A percentile compares a stretch with the other conserved stretches of the same genome.
Conservation (phyloP, 2,113 vertebrate genomes). For the Dolichallabes microphthalmus region DNA sequence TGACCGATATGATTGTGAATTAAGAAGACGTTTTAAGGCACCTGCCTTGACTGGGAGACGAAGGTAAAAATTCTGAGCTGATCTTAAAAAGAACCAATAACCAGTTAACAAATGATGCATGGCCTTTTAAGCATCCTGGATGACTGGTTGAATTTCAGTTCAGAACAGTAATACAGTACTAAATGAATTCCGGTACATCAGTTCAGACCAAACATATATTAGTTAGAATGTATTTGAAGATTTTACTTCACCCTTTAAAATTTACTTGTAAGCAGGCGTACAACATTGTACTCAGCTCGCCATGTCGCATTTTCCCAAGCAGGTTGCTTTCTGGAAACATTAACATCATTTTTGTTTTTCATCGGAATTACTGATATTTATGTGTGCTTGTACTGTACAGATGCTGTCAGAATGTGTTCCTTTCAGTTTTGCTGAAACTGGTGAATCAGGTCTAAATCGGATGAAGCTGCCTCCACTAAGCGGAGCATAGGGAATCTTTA, state of each 20-base stretch:
- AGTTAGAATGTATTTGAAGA: background rate
- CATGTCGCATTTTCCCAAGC: background rate
- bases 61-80: background rate
- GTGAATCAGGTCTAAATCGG: conserved; percentile 14
- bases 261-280: background rate
- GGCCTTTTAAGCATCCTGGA: background rate
- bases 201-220: background rate
- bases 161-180: no score
- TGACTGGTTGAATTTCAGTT: background rate
- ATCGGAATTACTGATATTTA: background rate
- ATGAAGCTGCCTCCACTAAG: background rate
- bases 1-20: conserved; percentile 64
- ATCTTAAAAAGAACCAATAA: background rate
- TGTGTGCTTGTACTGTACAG: conserved; percentile 22
- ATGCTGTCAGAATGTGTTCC: conserved; percentile 7
- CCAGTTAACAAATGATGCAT: background rate
- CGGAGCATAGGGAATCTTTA: conserved; percentile 2
- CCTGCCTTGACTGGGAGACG: conserved; percentile 24
- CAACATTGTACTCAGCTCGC: background rate
- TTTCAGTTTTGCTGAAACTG: conserved; percentile 18
- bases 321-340: background rate
- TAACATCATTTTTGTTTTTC: background rate
- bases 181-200: background rate
- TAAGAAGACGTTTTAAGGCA: conserved; percentile 50
- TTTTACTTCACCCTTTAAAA: background rate